Conservation (phyloP, 2,113 vertebrate genomes). For the Phycodurus eques region DNA sequence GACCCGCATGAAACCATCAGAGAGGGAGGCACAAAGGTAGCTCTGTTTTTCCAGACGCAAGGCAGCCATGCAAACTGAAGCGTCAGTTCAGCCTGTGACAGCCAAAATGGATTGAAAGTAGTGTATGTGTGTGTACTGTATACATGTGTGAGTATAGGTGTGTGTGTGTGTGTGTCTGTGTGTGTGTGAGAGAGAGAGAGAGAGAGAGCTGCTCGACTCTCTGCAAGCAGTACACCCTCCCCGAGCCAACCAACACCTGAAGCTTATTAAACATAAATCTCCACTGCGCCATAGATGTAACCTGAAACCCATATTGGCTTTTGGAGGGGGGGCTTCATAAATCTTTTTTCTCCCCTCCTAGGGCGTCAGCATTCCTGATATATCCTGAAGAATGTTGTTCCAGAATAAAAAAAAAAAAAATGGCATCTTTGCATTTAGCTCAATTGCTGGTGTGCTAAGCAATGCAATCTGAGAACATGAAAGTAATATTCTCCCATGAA, state of each 20-base stretch:
- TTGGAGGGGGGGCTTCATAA: conserved; percentile 69
- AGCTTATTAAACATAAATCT: conserved; percentile 80
- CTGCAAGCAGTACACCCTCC: conserved; percentile 12
- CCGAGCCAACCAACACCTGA: conserved; percentile 71
- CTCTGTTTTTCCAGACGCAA: conserved; percentile 66
- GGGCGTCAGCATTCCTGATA: conserved; percentile 49
- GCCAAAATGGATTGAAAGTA: conserved; percentile 39
- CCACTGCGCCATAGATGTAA: conserved; percentile 65
- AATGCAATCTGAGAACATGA: conserved; percentile 12
- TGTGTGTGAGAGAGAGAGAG: neutral
- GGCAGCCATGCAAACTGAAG: conserved; percentile 60
- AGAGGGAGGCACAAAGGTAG: conserved; percentile 66
- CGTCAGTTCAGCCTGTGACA: conserved; percentile 57
- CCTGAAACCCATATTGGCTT: conserved; percentile 75
- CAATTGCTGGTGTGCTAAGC: conserved; percentile 26
- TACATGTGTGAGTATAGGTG: conserved; percentile 6
- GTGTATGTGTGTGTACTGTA: conserved; percentile 11
- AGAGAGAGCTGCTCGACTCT: conserved; percentile 12
- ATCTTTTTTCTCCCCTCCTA: conserved; percentile 56
- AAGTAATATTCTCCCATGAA: conserved; percentile 30
- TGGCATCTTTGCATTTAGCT: conserved; percentile 31
- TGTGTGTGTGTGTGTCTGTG: neutral
- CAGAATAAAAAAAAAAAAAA: conserved; percentile 29
- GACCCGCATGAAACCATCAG: conserved; percentile 32
- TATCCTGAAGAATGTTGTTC: conserved; percentile 31